Evolutionary conservation across 2,888 invertebrate species (phyloP), one percentile per base, ranked within the genome.

Genomic region (Chrysomela aeneicollis): DNA sequence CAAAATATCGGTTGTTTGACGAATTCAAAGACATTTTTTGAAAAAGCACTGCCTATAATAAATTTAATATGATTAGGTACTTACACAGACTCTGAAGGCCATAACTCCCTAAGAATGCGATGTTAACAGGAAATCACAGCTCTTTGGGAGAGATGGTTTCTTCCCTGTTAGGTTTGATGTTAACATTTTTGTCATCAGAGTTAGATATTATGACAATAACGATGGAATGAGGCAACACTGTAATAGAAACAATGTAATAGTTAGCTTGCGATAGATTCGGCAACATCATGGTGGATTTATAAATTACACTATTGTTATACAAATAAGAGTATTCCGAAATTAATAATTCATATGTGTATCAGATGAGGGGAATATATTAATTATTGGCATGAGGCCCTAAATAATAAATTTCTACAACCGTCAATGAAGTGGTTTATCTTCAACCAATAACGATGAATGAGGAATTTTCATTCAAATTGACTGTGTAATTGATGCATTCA

Each of bases 191-290:
- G 71, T 76, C 75, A 26, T 26, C 74, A 71, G 73, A 73, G 68
- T 77, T 78, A 77, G 76, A 78, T 74, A 42, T 42, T 42, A 79
- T 76, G 81, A 81, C 81, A 81, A 81, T 81, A 81, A 81, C 76
- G 71, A 70, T 71, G 79, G 79, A 80, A 79, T 80, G 80, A 76
- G 80, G 80, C 80, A 79, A 74, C 73, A 77, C 79, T 77, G 76
- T 76, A 62, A 54, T 15, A 63, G 46, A 59, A 17, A 54, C 18
- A n/a, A 62, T 30, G 49, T 46, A 50, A 54, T 65, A 65, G 53
- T 61, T 65, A 65, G 62, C 61, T 65, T 61, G 61, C 62, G 65
- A 59, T 65, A 19, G 59, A 61, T 62, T 53, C 47, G 61, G 55
- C 42, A 55, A 46, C 57, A 57, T 46, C 32, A 12, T 12, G n/a